Evolutionary conservation across 23 tunicate species (phyloP).

Genomic region (Phallusia fumigata): DNA sequence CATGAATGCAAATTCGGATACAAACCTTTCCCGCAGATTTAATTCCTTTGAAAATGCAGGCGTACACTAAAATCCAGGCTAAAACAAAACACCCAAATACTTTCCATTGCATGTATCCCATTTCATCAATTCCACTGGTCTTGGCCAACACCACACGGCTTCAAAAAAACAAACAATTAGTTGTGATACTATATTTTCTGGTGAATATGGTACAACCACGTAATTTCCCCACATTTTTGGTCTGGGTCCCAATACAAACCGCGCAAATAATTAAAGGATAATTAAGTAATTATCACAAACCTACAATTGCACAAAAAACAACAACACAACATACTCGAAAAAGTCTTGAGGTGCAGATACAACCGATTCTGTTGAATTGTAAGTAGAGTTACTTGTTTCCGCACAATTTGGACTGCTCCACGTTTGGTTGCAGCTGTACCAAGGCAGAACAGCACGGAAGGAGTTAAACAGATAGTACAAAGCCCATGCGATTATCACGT

Average conservation of each 20-base stretch:
- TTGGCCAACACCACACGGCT: constrained; percentile 57
- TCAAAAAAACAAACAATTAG: not conserved
- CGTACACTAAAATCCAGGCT: constrained; percentile 81
- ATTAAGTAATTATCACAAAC: too few relatives aligned
- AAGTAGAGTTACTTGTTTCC: not conserved
- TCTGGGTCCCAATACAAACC: too few relatives aligned
- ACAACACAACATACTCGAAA: constrained; percentile 36
- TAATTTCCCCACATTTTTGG: too few relatives aligned
- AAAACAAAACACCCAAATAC: constrained; percentile 79
- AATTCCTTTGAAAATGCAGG: constrained; percentile 85
- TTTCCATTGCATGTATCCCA: constrained; percentile 80
- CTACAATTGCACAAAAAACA: not conserved
- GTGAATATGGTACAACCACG: too few relatives aligned
- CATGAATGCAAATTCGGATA: not conserved
- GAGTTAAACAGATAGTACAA: constrained; percentile 82
- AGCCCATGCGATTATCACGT: constrained; percentile 83
- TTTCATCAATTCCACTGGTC: constrained; percentile 75
- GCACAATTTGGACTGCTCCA: constrained; percentile 72
- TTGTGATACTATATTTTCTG: too few relatives aligned
- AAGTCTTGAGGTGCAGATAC: constrained; percentile 64
- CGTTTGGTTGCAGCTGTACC: constrained; percentile 67
- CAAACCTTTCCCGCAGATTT: constrained; percentile 78
- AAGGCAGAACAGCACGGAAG: constrained; percentile 63
- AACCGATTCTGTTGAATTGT: not conserved
- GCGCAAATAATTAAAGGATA: too few relatives aligned